phyloP scores from a whole-genome alignment of 2,797 vertebrate genomes.

The Sphenopsis melanotis region DNA sequence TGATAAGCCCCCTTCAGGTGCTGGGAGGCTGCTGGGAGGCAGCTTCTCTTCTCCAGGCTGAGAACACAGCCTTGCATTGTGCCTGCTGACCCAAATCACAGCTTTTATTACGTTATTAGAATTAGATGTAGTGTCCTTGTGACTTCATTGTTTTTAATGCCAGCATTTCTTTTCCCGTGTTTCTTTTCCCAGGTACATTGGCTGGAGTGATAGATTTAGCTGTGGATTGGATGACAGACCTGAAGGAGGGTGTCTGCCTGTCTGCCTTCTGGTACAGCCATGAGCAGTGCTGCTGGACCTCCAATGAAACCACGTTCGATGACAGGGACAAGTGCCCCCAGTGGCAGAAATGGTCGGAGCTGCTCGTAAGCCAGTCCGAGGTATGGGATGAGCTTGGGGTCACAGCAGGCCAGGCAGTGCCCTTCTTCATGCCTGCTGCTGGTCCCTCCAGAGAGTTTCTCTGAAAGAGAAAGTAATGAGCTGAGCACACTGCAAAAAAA shows the following conservation, averaged over 20 bases:
- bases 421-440: not conserved
- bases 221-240: conserved; percentile 98
- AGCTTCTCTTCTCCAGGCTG: not conserved
- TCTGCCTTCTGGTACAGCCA: conserved; percentile 96
- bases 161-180: not conserved
- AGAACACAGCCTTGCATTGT: not conserved
- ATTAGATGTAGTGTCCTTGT: not conserved
- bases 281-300: conserved; percentile 98
- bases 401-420: not conserved
- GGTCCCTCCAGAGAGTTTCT: not conserved
- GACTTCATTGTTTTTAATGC: not conserved
- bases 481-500: not conserved
- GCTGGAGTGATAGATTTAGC: conserved; percentile 96
- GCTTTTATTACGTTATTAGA: not conserved
- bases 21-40: not conserved
- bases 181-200: conserved; percentile 82
- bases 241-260: conserved; percentile 95
- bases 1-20: not conserved
- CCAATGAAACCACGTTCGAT: conserved; percentile 92
- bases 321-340: conserved; percentile 95
- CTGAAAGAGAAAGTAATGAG: not conserved
- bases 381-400: conserved; percentile 61
- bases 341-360: conserved; percentile 98
- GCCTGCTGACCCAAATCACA: not conserved
- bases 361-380: conserved; percentile 88